Evolutionary conservation across 2,113 vertebrate genomes (phyloP).

Genomic region (Bothrops jararaca): DNA sequence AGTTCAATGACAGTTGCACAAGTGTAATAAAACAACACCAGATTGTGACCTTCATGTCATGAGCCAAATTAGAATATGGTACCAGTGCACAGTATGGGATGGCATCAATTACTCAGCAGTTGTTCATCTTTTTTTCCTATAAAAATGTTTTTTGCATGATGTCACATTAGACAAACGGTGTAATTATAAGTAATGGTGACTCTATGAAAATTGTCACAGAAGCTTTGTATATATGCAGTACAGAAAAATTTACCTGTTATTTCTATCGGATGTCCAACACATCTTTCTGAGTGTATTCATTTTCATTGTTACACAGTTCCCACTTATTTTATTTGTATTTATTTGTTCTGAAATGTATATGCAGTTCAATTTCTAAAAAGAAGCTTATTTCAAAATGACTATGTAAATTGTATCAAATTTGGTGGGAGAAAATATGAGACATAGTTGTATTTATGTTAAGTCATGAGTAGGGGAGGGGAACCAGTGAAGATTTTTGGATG

Average conservation of each 20-base stretch:
- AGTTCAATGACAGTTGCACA: background rate
- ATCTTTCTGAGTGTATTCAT: background rate
- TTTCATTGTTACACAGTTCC: background rate
- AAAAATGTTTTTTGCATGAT: background rate
- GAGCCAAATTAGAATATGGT: background rate
- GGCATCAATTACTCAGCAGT: background rate
- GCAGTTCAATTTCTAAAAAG: background rate
- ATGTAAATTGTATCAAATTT: background rate
- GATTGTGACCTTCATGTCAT: background rate
- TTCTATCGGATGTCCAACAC: background rate
- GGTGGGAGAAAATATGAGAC: background rate
- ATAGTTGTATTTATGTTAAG: background rate
- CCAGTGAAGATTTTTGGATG: background rate
- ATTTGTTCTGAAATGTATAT: background rate
- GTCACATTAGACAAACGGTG: background rate
- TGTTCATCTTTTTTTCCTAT: background rate
- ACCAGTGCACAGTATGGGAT: background rate
- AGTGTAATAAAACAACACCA: background rate
- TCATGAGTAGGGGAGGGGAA: background rate
- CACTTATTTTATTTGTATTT: background rate
- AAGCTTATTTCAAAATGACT: background rate
- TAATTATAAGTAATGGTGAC: background rate
- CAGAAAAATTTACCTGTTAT: background rate
- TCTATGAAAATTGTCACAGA: background rate
- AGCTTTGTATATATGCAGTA: background rate